These are phyloP conservation scores for Neolamprologus ventralis DNA, from an alignment of 2,113 vertebrate species.

Conservation along the genomic window DNA sequence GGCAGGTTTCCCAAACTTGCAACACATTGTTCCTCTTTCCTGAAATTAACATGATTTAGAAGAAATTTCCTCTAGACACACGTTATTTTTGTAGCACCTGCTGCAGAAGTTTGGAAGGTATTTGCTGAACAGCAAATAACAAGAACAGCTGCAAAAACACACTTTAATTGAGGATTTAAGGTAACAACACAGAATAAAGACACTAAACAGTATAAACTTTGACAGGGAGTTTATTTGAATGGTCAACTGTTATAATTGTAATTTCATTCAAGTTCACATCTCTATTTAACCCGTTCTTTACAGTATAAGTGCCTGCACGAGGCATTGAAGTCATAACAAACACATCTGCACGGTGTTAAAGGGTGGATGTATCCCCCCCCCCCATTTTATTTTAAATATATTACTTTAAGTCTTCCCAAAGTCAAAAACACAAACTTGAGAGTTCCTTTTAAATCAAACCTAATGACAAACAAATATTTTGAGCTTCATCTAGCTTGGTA, in stretches of 20 bases:
- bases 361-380: neutral
- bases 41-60: neutral
- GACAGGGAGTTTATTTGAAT: neutral
- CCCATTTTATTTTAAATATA: neutral
- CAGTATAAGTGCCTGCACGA: rapidly evolving
- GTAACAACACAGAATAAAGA: neutral
- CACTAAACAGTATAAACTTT: neutral
- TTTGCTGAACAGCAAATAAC: neutral
- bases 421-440: neutral
- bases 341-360: neutral
- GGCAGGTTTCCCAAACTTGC: rapidly evolving
- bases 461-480: neutral
- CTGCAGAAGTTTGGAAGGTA: neutral
- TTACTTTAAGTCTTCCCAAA: neutral
- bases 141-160: neutral
- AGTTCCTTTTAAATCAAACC: neutral
- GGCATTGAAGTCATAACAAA: neutral
- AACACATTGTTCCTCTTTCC: neutral
- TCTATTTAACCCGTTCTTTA: neutral
- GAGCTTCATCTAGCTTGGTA: neutral
- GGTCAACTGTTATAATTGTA: neutral
- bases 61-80: neutral
- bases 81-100: neutral
- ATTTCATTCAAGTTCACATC: neutral
- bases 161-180: neutral